phyloP scores from a whole-genome alignment of 2,797 vertebrate genomes.

The Lutjanus argentimaculatus region DNA sequence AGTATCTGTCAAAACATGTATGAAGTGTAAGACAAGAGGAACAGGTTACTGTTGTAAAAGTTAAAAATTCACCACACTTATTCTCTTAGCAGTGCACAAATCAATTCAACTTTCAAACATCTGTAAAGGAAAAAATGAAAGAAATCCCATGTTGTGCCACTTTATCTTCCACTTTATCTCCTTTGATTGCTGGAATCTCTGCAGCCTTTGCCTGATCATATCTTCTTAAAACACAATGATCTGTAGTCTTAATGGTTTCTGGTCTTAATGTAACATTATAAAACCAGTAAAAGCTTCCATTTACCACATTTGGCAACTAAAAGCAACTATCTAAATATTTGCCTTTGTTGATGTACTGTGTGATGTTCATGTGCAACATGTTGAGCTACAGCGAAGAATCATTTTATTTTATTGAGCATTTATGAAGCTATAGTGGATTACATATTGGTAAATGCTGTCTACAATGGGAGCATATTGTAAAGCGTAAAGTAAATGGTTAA shows the following conservation, averaged over 20 bases:
- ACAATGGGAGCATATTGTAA: neutral
- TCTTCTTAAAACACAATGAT: neutral
- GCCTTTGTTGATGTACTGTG: neutral
- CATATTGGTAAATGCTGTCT: neutral
- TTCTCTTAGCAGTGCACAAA: too few species aligned
- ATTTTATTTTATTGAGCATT: neutral
- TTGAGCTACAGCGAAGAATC: neutral
- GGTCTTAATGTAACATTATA: neutral
- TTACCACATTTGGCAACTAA: neutral
- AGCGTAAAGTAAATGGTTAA: neutral
- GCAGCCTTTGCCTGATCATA: neutral
- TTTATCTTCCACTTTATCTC: neutral
- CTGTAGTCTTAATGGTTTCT: neutral
- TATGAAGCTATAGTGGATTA: neutral
- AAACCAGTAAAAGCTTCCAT: neutral
- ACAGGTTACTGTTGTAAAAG: neutral
- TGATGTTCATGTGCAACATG: neutral
- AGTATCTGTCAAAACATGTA: neutral
- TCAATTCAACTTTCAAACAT: too few species aligned
- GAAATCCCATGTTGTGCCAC: neutral
- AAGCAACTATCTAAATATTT: slow-evolving; percentile 5
- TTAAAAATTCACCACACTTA: too few species aligned
- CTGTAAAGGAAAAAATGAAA: neutral
- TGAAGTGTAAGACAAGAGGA: too few species aligned
- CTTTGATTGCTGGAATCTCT: neutral